Conservation (phyloP, 1,140 invertebrate genomes). For the Drosophila nebulosa region DNA sequence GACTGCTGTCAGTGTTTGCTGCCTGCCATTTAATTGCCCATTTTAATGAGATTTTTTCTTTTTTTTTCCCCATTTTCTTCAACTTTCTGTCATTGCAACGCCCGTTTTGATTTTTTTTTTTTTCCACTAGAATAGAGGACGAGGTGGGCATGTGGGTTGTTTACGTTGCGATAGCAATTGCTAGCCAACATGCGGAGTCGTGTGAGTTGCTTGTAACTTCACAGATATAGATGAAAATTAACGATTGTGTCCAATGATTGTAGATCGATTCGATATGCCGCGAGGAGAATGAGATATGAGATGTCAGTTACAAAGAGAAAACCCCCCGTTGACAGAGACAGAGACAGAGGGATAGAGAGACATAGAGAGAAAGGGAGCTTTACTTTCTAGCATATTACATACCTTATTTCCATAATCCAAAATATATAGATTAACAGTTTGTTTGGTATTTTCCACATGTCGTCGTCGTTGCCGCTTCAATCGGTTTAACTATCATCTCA, state of each 20-base stretch:
- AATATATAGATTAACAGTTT: slow-evolving; percentile 79
- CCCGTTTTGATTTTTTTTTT: slow-evolving; percentile 21
- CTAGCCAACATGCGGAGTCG: neutral
- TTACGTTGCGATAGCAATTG: neutral
- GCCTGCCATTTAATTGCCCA: slow-evolving; percentile 76
- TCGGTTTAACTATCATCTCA: neutral
- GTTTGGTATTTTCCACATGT: slow-evolving; percentile 80
- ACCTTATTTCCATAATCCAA: slow-evolving; percentile 81
- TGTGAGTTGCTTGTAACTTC: slow-evolving; percentile 51
- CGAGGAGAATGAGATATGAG: slow-evolving; percentile 26
- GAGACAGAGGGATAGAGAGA: neutral
- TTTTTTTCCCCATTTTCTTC: slow-evolving; percentile 13
- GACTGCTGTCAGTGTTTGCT: slow-evolving; percentile 60
- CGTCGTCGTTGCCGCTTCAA: slow-evolving; percentile 19
- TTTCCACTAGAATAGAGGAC: slow-evolving; percentile 27
- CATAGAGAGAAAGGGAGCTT: neutral
- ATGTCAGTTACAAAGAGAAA: slow-evolving; percentile 34
- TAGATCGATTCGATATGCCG: slow-evolving; percentile 28
- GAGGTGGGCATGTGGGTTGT: neutral
- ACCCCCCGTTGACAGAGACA: neutral
- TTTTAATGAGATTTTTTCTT: slow-evolving; percentile 73
- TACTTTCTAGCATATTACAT: slow-evolving; percentile 22
- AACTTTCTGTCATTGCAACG: slow-evolving; percentile 26
- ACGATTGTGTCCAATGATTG: slow-evolving; percentile 61
- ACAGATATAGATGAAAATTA: slow-evolving; percentile 60